phyloP scores from a whole-genome alignment of 2,888 invertebrate species.

The Colostygia pectinataria region DNA sequence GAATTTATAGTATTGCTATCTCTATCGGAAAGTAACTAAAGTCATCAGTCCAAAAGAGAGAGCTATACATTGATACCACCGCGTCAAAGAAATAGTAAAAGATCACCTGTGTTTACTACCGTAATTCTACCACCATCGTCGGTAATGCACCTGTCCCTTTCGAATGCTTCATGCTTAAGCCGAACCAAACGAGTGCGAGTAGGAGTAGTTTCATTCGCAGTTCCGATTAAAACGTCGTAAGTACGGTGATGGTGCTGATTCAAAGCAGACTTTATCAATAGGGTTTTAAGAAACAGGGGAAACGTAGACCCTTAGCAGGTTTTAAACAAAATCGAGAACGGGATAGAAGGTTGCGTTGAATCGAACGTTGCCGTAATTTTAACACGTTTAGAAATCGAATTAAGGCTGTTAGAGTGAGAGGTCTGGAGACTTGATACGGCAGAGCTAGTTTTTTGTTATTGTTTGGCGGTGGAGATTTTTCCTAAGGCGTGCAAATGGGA shows the following conservation, averaged over 20 bases:
- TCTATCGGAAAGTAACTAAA: slow-evolving; percentile 39
- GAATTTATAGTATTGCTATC: slow-evolving; percentile 54
- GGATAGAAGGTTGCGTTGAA: slow-evolving; percentile 77
- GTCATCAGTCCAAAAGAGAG: slow-evolving; percentile 57
- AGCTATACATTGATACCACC: slow-evolving; percentile 70
- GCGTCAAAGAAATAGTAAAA: slow-evolving; percentile 72
- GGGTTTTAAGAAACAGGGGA: slow-evolving; percentile 4
- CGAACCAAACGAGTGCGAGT: slow-evolving; percentile 80
- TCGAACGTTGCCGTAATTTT: slow-evolving; percentile 75
- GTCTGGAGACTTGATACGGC: slow-evolving; percentile 66
- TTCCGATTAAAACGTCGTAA: slow-evolving; percentile 48
- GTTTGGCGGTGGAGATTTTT: slow-evolving; percentile 78
- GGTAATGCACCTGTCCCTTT: slow-evolving; percentile 82
- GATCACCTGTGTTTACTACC: slow-evolving; percentile 84
- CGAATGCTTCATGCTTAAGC: slow-evolving; percentile 79
- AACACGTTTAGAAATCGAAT: slow-evolving; percentile 82
- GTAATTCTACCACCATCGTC: slow-evolving; percentile 71
- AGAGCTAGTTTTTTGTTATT: slow-evolving; percentile 80
- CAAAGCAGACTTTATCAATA: slow-evolving; percentile 41
- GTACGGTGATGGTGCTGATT: slow-evolving; percentile 8
- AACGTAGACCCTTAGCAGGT: slow-evolving; percentile 14
- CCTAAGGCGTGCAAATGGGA: slow-evolving; percentile 81
- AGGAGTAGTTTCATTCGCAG: slow-evolving; percentile 70
- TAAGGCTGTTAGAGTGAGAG: slow-evolving; percentile 81
- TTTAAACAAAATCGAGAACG: slow-evolving; percentile 56